phyloP scores from a whole-genome alignment of 2,888 invertebrate genomes.

The Acronicta alni region DNA sequence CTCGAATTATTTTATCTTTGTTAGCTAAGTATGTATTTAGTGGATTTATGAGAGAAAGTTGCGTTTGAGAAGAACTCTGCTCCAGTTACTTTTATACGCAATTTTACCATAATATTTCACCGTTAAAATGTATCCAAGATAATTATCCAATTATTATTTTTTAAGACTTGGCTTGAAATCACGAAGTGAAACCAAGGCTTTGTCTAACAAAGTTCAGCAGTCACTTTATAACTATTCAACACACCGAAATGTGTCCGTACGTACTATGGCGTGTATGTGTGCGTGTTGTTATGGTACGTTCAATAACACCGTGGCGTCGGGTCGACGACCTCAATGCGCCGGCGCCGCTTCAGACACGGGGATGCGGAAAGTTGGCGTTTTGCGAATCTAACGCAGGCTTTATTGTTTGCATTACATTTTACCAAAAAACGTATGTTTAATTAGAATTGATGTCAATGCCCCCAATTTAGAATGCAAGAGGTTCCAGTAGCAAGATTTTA shows the following conservation, averaged over 20 bases:
- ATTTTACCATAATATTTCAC: too few relatives aligned
- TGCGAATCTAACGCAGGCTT: slow-evolving; percentile 59
- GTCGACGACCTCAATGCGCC: slow-evolving; percentile 82
- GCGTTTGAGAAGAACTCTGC: slow-evolving; percentile 4
- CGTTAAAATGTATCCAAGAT: background rate
- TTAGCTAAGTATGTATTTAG: background rate
- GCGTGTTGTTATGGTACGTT: slow-evolving; percentile 80
- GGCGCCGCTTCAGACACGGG: slow-evolving; percentile 78
- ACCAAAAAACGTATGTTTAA: slow-evolving; percentile 29
- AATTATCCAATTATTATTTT: slow-evolving; percentile 4
- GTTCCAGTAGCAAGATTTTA: slow-evolving; percentile 19
- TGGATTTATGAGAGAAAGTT: slow-evolving; percentile 9
- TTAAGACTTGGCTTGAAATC: slow-evolving; percentile 6
- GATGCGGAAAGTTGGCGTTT: slow-evolving; percentile 69
- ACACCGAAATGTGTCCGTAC: slow-evolving; percentile 54
- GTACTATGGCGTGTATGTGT: slow-evolving; percentile 56
- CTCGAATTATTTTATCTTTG: slow-evolving; percentile 16
- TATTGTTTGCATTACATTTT: slow-evolving; percentile 44
- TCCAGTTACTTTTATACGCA: too few relatives aligned
- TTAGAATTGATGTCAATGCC: slow-evolving; percentile 48
- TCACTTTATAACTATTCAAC: slow-evolving; percentile 59
- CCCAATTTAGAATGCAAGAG: slow-evolving; percentile 30
- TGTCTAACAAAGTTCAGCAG: slow-evolving; percentile 57
- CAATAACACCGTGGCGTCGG: slow-evolving; percentile 84
- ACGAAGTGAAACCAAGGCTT: slow-evolving; percentile 37